Conservation (phyloP, 2,888 invertebrate species). For the Mylabris sibirica region DNA sequence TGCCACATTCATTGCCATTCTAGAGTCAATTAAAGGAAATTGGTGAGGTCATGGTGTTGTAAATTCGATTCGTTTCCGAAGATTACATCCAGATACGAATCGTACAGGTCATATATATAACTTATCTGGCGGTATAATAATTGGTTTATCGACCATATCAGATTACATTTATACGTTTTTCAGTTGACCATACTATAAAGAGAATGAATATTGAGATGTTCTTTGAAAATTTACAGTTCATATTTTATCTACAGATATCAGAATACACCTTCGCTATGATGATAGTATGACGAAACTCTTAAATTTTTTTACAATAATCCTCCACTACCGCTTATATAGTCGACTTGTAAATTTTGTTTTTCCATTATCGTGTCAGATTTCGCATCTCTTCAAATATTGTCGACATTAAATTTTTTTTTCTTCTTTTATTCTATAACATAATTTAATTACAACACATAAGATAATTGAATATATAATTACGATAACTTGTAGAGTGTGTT, state of each 20-base stretch:
- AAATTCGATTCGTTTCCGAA: slow-evolving; percentile 51
- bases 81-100: slow-evolving; percentile 51
- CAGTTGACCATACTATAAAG: not conserved
- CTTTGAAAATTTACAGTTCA: slow-evolving; percentile 7
- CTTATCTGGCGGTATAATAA: slow-evolving; percentile 39
- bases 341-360: not conserved
- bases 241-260: not conserved
- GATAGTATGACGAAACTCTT: too few relatives aligned
- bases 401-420: not conserved
- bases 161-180: slow-evolving; percentile 13
- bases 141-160: slow-evolving; percentile 30
- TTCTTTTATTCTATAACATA: not conserved
- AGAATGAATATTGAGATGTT: slow-evolving; percentile 23
- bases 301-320: not conserved
- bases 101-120: slow-evolving; percentile 46
- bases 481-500: slow-evolving; percentile 20
- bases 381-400: not conserved
- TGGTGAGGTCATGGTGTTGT: slow-evolving; percentile 51
- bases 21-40: slow-evolving; percentile 49
- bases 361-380: not conserved
- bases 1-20: slow-evolving; percentile 34
- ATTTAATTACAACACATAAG: slow-evolving; percentile 15
- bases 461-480: slow-evolving; percentile 29
- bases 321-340: not conserved
- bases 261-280: not conserved